Percentiles rank a stretch among this genome's conserved stretches.
These are phyloP conservation scores for Paratrypauchen microcephalus DNA, from an alignment of 2,797 vertebrate genomes.

Conservation along the genomic window DNA sequence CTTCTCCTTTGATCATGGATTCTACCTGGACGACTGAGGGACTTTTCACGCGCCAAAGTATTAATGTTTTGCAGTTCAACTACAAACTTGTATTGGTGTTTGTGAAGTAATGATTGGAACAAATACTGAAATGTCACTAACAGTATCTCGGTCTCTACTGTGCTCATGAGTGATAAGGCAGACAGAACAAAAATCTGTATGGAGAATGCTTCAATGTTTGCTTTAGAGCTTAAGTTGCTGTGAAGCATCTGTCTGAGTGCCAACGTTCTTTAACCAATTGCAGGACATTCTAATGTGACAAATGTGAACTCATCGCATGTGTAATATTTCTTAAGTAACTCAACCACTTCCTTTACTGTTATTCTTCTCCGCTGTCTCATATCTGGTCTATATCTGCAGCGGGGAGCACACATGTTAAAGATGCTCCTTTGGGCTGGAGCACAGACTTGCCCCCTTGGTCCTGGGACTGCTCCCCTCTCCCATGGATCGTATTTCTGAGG, in stretches of 20 bases:
- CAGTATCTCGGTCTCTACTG: constrained; percentile 43
- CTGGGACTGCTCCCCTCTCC: constrained; percentile 55
- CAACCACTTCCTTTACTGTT: constrained; percentile 10
- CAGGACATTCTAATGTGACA: background rate
- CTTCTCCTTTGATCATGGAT: too few species aligned
- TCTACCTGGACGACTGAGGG: too few species aligned
- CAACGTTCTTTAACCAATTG: too few species aligned
- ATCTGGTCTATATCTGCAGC: constrained; percentile 50
- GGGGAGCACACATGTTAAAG: constrained; percentile 63
- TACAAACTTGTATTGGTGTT: background rate
- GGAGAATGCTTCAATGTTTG: constrained; percentile 60
- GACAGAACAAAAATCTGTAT: constrained; percentile 42
- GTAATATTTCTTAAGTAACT: constrained; percentile 4
- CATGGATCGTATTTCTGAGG: constrained; percentile 78
- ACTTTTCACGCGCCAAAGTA: too few species aligned
- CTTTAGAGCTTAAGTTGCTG: constrained; percentile 14
- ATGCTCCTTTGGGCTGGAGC: constrained; percentile 63
- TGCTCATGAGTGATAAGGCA: constrained; percentile 18
- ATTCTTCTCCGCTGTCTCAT: constrained; percentile 31
- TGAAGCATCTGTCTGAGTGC: background rate
- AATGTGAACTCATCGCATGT: background rate
- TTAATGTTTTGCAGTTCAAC: constrained; percentile 22
- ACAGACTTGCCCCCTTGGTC: constrained; percentile 49
- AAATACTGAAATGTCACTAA: constrained; percentile 62
- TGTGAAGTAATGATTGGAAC: background rate